Evolutionary conservation across 2,888 invertebrate genomes (phyloP).

Genomic region (Sminthurides aquaticus): DNA sequence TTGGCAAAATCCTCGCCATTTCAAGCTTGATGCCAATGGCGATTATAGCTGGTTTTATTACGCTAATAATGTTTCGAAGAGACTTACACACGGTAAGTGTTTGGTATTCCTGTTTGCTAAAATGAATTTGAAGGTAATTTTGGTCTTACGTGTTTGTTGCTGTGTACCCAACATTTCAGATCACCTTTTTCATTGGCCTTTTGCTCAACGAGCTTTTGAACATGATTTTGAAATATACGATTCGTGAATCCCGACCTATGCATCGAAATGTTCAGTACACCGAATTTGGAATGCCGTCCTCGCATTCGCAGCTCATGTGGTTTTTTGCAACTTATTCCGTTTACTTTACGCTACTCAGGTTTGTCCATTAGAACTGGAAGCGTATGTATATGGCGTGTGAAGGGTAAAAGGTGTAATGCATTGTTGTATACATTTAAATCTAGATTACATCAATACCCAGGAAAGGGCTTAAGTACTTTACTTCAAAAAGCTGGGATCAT

Average conservation of each 20-base stretch:
- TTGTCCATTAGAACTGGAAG: conserved; percentile 45
- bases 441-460: conserved; percentile 41
- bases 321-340: conserved; percentile 78
- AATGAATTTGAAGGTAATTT: no score
- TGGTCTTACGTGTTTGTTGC: no score
- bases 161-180: no score
- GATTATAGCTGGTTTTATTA: conserved; percentile 71
- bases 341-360: conserved; percentile 81
- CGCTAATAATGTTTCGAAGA: conserved; percentile 76
- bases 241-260: conserved; percentile 72
- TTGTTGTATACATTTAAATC: no score
- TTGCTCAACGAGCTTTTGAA: conserved; percentile 70
- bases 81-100: conserved; percentile 80
- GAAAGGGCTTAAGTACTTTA: conserved; percentile 35
- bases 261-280: conserved; percentile 60
- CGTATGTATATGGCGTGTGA: no score
- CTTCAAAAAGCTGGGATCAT: conserved; percentile 41
- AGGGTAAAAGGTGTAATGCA: no score
- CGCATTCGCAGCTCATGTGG: conserved; percentile 86
- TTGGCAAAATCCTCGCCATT: conserved; percentile 75
- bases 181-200: conserved; percentile 73
- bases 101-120: conserved; percentile 15
- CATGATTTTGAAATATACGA: conserved; percentile 69
- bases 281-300: conserved; percentile 85
- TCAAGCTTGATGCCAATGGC: conserved; percentile 75